Conservation (phyloP, 1,140 invertebrate genomes). For the Frieseomelitta varia region DNA sequence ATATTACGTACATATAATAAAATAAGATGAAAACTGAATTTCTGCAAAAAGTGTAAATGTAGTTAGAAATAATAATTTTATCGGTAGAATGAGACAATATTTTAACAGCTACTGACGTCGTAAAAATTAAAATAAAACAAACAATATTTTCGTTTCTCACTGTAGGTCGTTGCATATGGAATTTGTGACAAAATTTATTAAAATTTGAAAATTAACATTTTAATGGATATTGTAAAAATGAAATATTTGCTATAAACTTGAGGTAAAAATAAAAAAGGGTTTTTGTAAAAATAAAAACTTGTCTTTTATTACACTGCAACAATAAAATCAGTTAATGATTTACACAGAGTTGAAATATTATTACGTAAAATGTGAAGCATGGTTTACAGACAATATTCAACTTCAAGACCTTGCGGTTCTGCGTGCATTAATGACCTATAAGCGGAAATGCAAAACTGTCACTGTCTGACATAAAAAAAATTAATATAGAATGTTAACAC, state of each 20-base stretch:
- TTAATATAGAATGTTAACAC: constrained; percentile 11
- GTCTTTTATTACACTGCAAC: background rate
- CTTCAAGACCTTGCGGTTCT: background rate
- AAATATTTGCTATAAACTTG: too few species aligned
- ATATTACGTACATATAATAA: background rate
- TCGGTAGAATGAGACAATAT: background rate
- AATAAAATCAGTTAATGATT: background rate
- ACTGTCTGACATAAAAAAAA: background rate
- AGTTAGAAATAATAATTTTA: background rate
- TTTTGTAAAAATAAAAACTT: too few species aligned
- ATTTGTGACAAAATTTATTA: background rate
- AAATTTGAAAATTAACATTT: too few species aligned
- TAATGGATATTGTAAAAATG: too few species aligned
- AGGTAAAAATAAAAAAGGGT: too few species aligned
- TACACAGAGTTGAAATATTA: background rate
- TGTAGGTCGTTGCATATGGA: background rate
- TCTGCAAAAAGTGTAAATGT: too few species aligned
- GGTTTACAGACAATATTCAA: background rate
- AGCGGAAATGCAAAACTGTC: constrained; percentile 5
- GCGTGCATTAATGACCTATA: background rate
- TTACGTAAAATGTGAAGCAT: background rate
- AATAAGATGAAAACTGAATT: background rate
- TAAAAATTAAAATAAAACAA: background rate
- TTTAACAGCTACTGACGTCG: background rate
- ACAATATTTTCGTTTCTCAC: background rate